A percentile compares a stretch with the other conserved stretches of the same genome.
phyloP scores from a whole-genome alignment of 2,888 invertebrate species.

The Diogma glabrata region DNA sequence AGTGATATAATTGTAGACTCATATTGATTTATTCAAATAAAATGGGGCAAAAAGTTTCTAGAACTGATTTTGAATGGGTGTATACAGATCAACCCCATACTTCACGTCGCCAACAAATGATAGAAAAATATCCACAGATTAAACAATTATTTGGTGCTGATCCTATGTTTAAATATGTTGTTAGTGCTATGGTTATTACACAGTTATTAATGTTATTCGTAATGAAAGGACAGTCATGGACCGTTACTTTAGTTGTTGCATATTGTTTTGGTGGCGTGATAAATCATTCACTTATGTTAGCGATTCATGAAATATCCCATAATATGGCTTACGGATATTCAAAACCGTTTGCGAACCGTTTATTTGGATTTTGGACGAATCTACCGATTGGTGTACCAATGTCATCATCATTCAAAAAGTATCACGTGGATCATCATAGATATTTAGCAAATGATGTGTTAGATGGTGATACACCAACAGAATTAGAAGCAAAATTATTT shows the following conservation, averaged over 20 bases:
- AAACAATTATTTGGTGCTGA: constrained; percentile 80
- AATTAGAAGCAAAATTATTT: constrained; percentile 85
- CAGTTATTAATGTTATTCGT: constrained; percentile 69
- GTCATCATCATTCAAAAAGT: constrained; percentile 72
- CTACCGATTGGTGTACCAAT: constrained; percentile 91
- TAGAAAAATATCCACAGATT: constrained; percentile 94
- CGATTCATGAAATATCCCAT: constrained; percentile 95
- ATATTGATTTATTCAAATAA: too few relatives aligned
- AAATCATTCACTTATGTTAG: constrained; percentile 89
- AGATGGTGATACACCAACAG: constrained; percentile 93
- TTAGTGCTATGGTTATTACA: constrained; percentile 69
- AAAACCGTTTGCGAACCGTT: constrained; percentile 74
- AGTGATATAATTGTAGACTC: too few relatives aligned
- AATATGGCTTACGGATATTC: constrained; percentile 92
- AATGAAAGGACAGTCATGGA: constrained; percentile 76
- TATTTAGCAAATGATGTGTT: constrained; percentile 90
- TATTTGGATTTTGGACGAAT: constrained; percentile 92
- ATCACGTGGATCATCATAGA: constrained; percentile 43
- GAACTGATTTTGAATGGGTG: constrained; percentile 94
- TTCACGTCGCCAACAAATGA: constrained; percentile 80
- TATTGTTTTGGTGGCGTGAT: constrained; percentile 95
- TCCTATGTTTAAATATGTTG: constrained; percentile 86
- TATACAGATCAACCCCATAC: constrained; percentile 98
- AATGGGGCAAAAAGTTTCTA: constrained; percentile 91
- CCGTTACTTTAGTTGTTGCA: constrained; percentile 60